Percentiles rank a stretch among this genome's conserved stretches.
phyloP scores from a whole-genome alignment of 35 echinoderm and acorn worm species.

The Lytechinus pictus region DNA sequence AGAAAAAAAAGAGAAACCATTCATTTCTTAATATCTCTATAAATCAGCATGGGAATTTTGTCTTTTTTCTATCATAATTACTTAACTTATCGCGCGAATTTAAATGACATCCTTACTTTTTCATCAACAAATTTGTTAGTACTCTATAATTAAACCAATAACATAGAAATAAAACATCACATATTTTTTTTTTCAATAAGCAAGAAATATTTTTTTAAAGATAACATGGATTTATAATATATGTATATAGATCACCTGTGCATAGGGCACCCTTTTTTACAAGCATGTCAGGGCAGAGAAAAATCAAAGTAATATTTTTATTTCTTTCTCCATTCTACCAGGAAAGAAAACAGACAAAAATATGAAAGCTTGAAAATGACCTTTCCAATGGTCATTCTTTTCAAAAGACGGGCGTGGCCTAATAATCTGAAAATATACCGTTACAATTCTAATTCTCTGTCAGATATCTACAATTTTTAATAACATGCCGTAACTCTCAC shows the following conservation, averaged over 20 bases:
- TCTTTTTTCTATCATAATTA: not conserved
- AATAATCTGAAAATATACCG: not conserved
- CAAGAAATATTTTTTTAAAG: not conserved
- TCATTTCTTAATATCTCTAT: not conserved
- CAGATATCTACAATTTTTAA: slow-evolving; percentile 4
- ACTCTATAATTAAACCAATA: slow-evolving; percentile 13
- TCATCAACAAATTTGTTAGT: not conserved
- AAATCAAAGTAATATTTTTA: not conserved
- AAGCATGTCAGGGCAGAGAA: not conserved
- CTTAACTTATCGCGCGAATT: not conserved
- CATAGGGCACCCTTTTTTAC: not conserved
- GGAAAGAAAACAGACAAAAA: not conserved
- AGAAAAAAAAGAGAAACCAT: not conserved
- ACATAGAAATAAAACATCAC: not conserved
- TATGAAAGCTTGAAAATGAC: not conserved
- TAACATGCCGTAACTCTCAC: not conserved
- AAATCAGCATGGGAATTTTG: not conserved
- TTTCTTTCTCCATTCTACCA: not conserved
- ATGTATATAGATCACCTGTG: slow-evolving; percentile 4
- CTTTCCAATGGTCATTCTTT: not conserved
- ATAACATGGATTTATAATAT: not conserved
- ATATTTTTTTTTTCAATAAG: not conserved
- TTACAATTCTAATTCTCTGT: not conserved
- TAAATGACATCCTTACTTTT: not conserved
- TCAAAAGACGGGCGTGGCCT: not conserved